A percentile compares a stretch with the other conserved stretches of the same genome.
phyloP scores from a whole-genome alignment of 2,113 vertebrate species.

The Seriola quinqueradiata region DNA sequence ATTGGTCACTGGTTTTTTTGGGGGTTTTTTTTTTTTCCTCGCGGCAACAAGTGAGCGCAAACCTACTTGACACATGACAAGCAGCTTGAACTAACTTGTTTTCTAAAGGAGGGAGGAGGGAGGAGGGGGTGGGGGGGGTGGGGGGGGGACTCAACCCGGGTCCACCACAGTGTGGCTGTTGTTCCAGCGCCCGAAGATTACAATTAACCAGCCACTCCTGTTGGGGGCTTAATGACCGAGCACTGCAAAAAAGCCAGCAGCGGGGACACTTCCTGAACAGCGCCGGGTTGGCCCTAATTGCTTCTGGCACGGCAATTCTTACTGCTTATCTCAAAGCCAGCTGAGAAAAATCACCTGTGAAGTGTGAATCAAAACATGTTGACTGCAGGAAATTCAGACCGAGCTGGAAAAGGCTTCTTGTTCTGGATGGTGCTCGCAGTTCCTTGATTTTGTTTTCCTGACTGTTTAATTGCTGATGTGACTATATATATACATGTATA shows the following conservation, averaged over 20 bases:
- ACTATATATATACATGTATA: no score
- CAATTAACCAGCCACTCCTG: constrained; percentile 79
- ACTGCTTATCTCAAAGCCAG: constrained; percentile 76
- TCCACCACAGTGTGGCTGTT: constrained; percentile 79
- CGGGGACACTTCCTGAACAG: constrained; percentile 77
- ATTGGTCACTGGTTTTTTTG: constrained; percentile 43
- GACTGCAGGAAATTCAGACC: constrained; percentile 63
- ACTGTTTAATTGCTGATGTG: no score
- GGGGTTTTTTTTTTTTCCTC: background rate
- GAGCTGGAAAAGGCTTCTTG: background rate
- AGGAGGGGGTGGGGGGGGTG: background rate
- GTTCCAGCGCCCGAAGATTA: constrained; percentile 79
- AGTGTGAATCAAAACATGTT: constrained; percentile 74
- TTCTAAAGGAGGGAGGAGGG: constrained; percentile 21
- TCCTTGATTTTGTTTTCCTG: background rate
- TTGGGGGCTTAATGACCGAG: constrained; percentile 79
- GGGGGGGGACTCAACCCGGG: constrained; percentile 8
- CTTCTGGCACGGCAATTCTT: constrained; percentile 75
- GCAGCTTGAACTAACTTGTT: constrained; percentile 73
- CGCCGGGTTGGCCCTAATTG: constrained; percentile 73
- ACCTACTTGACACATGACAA: constrained; percentile 74
- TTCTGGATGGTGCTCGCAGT: no score
- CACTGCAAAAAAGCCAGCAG: constrained; percentile 75
- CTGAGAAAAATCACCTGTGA: constrained; percentile 71
- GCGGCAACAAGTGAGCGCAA: constrained; percentile 55